Conservation (phyloP, 2,888 invertebrate genomes). For the Morpho helenor region DNA sequence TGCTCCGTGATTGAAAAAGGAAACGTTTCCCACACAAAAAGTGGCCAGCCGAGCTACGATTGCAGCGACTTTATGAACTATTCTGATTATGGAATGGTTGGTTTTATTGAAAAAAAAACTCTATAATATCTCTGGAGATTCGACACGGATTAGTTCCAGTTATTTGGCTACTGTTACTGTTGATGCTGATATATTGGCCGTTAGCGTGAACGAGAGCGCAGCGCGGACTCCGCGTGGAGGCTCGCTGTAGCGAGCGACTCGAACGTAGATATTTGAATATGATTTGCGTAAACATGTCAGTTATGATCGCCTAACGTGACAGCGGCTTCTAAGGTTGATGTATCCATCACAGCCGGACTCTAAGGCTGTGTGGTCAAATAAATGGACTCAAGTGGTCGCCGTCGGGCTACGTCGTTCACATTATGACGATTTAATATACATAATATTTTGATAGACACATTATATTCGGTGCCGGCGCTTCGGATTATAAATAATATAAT, state of each 20-base stretch:
- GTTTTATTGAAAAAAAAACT: conserved; percentile 61
- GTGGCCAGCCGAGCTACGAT: conserved; percentile 9
- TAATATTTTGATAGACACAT: too few relatives aligned
- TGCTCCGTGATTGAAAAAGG: conserved; percentile 66
- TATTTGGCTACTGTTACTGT: conserved; percentile 66
- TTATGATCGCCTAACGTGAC: conserved; percentile 29
- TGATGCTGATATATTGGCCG: conserved; percentile 68
- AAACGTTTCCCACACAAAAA: conserved; percentile 63
- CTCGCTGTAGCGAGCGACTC: conserved; percentile 36
- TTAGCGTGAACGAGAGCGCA: conserved; percentile 27
- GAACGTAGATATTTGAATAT: conserved; percentile 41
- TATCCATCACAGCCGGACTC: conserved; percentile 20
- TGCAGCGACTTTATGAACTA: conserved; percentile 28
- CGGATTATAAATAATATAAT: too few relatives aligned
- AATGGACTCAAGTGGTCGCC: conserved; percentile 2
- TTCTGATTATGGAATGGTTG: conserved; percentile 41
- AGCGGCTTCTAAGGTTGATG: conserved; percentile 27
- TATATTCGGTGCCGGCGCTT: too few relatives aligned
- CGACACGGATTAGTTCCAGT: conserved; percentile 65
- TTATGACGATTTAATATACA: background rate
- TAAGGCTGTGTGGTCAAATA: background rate
- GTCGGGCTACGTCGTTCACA: background rate
- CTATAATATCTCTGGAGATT: conserved; percentile 54
- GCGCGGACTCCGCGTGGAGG: conserved; percentile 9
- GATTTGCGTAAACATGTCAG: conserved; percentile 57